A percentile compares a stretch with the other conserved stretches of the same genome.
Conservation (phyloP, 1,140 invertebrate species). For the Pissodes strobi region DNA sequence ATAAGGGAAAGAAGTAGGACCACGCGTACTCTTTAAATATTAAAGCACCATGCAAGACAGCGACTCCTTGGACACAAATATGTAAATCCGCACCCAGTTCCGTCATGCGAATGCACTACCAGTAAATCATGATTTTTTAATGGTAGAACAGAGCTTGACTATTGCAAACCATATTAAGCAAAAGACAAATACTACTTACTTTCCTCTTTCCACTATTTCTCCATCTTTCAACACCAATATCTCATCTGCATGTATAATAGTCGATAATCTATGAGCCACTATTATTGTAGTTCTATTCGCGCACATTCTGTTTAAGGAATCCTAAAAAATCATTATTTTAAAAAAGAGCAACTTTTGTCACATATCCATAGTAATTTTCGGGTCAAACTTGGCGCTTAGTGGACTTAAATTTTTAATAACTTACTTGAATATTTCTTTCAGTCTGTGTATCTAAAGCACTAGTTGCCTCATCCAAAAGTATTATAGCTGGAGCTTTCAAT, state of each 20-base stretch:
- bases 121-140: not conserved
- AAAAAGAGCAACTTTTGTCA: not conserved
- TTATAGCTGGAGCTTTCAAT: constrained; percentile 83
- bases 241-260: constrained; percentile 90
- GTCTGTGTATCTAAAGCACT: constrained; percentile 84
- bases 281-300: constrained; percentile 88
- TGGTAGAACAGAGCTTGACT: not conserved
- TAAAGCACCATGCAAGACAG: too few species aligned
- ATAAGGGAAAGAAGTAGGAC: too few species aligned
- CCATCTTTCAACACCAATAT: constrained; percentile 91
- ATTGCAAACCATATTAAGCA: not conserved
- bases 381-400: not conserved
- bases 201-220: constrained; percentile 88
- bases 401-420: not conserved
- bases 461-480: constrained; percentile 90
- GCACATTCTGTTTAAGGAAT: constrained; percentile 72
- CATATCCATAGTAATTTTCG: not conserved
- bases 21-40: too few species aligned
- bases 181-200: constrained; percentile 57
- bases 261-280: constrained; percentile 91
- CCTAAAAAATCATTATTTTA: constrained; percentile 44
- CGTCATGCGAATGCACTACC: not conserved
- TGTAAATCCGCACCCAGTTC: too few species aligned
- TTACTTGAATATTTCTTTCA: constrained; percentile 77
- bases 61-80: too few species aligned